Evolutionary conservation across 2,888 invertebrate genomes (phyloP), one percentile per base, ranked within the genome.

Genomic region (Dendrolimus pini): DNA sequence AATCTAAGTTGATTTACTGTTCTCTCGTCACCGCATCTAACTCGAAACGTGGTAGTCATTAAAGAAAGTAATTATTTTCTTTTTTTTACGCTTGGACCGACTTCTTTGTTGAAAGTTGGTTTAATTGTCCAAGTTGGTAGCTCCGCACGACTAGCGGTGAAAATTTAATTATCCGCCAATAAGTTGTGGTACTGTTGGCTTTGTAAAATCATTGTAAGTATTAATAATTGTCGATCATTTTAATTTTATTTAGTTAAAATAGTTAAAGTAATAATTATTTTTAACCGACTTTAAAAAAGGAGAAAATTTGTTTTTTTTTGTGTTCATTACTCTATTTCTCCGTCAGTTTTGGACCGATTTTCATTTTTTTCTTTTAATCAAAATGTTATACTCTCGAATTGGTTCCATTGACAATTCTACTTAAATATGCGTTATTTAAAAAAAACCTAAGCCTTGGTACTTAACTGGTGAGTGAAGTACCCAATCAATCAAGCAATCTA

Each of bases 91-190:
- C 52, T 62, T 57, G 64, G 65, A 63, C 55, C 59, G 65, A 69
- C 71, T 75, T 75, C 77, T 80, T 82, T 82, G 81, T 81, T 74
- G 71, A 68, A 78, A 83, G 73, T 82, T 76, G 70, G 81, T 83
- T 85, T 86, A 86, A 87, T 86, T 86, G 84, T 81, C 77, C 66
- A 86, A 87, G 84, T 86, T 85, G 60, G 66, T 60, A 62, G 65
- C 61, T 61, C 67, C 61, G 62, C 62, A 64, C 62, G 62, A 54
- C 59, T 60, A 62, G 61, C 66, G 56, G 56, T 69, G 68, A 74
- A 77, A 77, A 71, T 75, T 77, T 75, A 75, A 77, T 72, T 77
- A 78, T 76, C 69, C 65, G 60, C 67, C 69, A 63, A 71, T 65
- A 61, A 60, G 62, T 64, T 47, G 56, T 56, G 41, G 52, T 18